A percentile compares a stretch with the other conserved stretches of the same genome.
Evolutionary conservation across 2,113 vertebrate species (phyloP).

Genomic region (Channa maculata): DNA sequence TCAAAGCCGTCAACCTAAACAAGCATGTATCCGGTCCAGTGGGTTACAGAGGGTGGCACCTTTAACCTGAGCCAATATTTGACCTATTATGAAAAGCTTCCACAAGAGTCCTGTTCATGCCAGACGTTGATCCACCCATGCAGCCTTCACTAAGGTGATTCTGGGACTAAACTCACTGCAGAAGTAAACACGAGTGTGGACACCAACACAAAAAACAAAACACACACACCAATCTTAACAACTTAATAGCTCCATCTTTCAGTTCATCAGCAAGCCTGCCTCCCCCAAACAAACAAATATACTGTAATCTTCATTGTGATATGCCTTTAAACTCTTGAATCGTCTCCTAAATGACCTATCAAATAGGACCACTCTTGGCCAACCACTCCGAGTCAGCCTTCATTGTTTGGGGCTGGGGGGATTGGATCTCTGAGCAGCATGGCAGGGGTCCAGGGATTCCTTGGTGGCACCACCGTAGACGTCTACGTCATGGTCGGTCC

Average conservation of each 20-base stretch:
- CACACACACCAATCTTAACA: constrained; percentile 47
- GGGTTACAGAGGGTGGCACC: background rate
- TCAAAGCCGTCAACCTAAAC: background rate
- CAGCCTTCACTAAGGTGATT: constrained; percentile 47
- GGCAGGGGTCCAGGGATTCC: constrained; percentile 86
- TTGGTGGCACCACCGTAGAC: constrained; percentile 92
- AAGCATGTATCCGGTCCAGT: background rate
- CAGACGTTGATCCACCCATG: constrained; percentile 39
- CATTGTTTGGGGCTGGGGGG: constrained; percentile 83
- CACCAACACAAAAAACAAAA: constrained; percentile 69
- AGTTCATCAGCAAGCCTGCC: constrained; percentile 24
- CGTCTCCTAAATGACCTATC: constrained; percentile 14
- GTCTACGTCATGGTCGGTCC: constrained; percentile 92
- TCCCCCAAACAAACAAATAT: constrained; percentile 29
- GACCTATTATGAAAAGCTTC: background rate
- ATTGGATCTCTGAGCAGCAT: constrained; percentile 75
- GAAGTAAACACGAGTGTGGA: constrained; percentile 66
- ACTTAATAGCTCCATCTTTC: constrained; percentile 17
- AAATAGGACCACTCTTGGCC: background rate
- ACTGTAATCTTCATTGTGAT: constrained; percentile 31
- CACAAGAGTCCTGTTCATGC: constrained; percentile 14
- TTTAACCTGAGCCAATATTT: background rate
- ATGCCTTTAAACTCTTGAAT: constrained; percentile 11
- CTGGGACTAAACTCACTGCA: constrained; percentile 60
- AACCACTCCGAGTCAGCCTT: constrained; percentile 61